phyloP scores from a whole-genome alignment of 2,888 invertebrate genomes.

The Noctua fimbriata region DNA sequence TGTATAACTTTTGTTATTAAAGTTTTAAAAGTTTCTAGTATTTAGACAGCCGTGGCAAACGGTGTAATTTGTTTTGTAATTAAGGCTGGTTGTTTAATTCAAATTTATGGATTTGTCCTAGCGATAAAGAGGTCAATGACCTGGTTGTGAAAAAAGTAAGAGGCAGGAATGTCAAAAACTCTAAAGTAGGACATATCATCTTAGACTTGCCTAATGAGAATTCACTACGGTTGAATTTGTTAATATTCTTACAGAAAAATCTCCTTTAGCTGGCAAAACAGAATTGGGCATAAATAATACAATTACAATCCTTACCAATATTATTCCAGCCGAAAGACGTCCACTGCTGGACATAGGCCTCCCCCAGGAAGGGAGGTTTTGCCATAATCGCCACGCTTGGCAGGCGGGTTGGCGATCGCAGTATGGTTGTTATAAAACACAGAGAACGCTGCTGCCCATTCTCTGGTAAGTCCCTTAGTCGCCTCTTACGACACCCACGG shows the following conservation, averaged over 20 bases:
- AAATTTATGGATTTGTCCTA: constrained; percentile 9
- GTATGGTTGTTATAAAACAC: no score
- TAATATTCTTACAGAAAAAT: neutral
- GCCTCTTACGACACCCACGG: no score
- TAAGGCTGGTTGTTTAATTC: constrained; percentile 13
- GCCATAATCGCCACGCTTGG: no score
- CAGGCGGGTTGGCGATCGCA: no score
- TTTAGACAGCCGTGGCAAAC: constrained; percentile 1
- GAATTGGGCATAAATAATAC: constrained; percentile 2
- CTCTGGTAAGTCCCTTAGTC: no score
- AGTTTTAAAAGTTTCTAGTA: constrained; percentile 25
- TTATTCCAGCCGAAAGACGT: no score
- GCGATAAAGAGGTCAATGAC: neutral
- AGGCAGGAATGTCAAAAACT: neutral
- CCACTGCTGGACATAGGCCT: no score
- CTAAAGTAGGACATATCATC: neutral
- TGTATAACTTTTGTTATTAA: constrained; percentile 25
- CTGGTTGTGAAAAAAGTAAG: neutral
- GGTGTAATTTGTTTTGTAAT: constrained; percentile 12
- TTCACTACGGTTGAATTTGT: neutral
- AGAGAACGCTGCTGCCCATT: no score
- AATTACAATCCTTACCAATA: neutral
- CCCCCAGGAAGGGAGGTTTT: no score
- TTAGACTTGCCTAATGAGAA: neutral
- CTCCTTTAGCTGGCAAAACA: neutral